Evolutionary conservation across 2,113 vertebrate genomes (phyloP), one percentile per base, ranked within the genome.

Genomic region (Petromus typicus): DNA sequence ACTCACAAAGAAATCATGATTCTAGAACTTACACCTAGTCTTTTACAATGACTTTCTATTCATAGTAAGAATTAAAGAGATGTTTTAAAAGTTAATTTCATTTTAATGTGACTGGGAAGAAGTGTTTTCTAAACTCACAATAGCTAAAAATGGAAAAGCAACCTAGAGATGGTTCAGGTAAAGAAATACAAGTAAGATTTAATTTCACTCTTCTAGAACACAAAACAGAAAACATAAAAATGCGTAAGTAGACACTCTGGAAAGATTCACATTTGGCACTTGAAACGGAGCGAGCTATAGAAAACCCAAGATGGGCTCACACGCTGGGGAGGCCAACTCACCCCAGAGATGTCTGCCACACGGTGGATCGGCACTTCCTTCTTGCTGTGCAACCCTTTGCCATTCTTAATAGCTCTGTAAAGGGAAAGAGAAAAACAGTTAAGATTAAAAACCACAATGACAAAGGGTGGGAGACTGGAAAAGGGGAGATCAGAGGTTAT

Each of bases 311-410:
- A 66, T 14, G 14, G 82, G 57, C 45, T 90, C 64, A 69, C 45
- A 91, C 61, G 40, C 12, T 82, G 61, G 45, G 18, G 12, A 51
- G 51, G 69, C 7, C 7, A 13, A 97, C 99, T 98, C 98, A 99
- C 99, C 98, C 99, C 99, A 17, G 99, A 99, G 96, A 99, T 99
- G 95, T 99, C 99, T 18, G 99, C 99, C 11, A 99, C 99, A 87
- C 99, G 98, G 98, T 99, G 99, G 95, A 99, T 99, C 0, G 99
- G 99, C 90, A 99, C 99, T 98, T 99, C 99, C 98, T 99, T 99
- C 98, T 99, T 99, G 99, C 99, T 99, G 98, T 99, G 99, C 95
- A 99, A 98, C 51, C 99, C 99, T 97, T 99, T 99, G n/a, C 99
- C 99, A 12, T 99, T 99, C 98, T 99, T 99, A 98, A 99, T 99